Evolutionary conservation across 2,797 vertebrate genomes (phyloP), one percentile per base, ranked within the genome.

Genomic region (Acropternis orthonyx): DNA sequence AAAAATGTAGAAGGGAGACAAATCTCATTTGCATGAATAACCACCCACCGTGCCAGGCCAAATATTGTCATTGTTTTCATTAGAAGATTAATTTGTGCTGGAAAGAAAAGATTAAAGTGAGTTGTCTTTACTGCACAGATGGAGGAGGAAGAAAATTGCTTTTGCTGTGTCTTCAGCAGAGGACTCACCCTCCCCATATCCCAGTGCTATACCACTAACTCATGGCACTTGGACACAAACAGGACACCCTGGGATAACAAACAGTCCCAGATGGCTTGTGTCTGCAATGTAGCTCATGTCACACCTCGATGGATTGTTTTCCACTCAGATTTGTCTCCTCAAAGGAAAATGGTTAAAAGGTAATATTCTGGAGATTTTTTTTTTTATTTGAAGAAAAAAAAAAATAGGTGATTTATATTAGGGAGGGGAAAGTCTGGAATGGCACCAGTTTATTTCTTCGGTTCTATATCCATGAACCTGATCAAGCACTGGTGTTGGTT

Each of bases 11-110:
- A 58, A 88, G 9, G 52, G 22, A 94, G 76, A 85, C 28, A 51
- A 48, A 52, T 85, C 54, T 77, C 66, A 84, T 93, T 75, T 88
- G 82, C 85, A 88, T 85, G 56, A 93, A 65, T 41, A 95, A 94
- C 94, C 79, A 90, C 62, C 54, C 76, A 86, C 69, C 21, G 2
- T 36, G 89, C 79, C 82, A 85, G 88, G 88, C 76, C 85, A 92
- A 94, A 94, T 62, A 88, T 46, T 94, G 75, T 32, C 85, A 72
- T 30, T 84, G 88, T 88, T 95, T 95, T 72, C 88, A 72, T 72
- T 71, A 78, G 43, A 61, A 91, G 76, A 95, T 90, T 91, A 81
- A 86, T 95, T 75, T 72, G 82, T 44, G 69, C 82, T 62, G 89
- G 88, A 54, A 90, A 88, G 58, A 61, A 86, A 80, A 88, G 69